Evolutionary conservation across 1,140 invertebrate genomes (phyloP), one percentile per base, ranked within the genome.

Genomic region (Marisa cornuarietis): DNA sequence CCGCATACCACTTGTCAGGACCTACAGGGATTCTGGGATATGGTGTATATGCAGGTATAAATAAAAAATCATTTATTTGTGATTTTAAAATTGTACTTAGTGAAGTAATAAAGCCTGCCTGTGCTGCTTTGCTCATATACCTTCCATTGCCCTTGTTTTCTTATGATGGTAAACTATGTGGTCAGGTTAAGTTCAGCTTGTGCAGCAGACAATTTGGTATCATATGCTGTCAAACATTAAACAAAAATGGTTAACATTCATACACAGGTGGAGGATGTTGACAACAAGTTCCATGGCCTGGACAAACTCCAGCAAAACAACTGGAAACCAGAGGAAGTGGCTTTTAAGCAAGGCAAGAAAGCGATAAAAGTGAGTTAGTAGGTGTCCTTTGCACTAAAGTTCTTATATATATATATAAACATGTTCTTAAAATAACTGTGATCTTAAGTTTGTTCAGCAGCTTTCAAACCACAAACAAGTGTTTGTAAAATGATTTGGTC

Each of bases 1-100:
- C 93, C 93, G 79, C 88, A 92, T 42, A 93, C 95, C 2, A 93
- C 92, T 0, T 93, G 92, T 63, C 90, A 91, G 68, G 95, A 95
- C 90, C 90, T 95, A 0, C 93, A 95, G 88, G 95, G 95, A 7
- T 95, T 95, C 90, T 95, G 95, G 95, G 94, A 95, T 66, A 94
- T 95, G 93, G 91, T 95, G 13, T 93, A 93, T 69, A 93, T 94
- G 80, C 94, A 95, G 85, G 91, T 94, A 76, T 78, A 58, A 58
- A 11, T 14, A 18, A 18, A 11, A 58, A 58, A 58, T 14, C 54
- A 58, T 58, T 11, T 42, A 42, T 2, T 42, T 42, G 31, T 42
- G 31, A 42, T 42, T 42, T 42, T 18, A 58, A 58, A 58, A 58
- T 58, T 14, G 16, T 58, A 14, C 54, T 58, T 14, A 9, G 54